These are phyloP conservation scores for Cataglyphis livida DNA, from an alignment of 2,888 invertebrate genomes.

Conservation along the genomic window DNA sequence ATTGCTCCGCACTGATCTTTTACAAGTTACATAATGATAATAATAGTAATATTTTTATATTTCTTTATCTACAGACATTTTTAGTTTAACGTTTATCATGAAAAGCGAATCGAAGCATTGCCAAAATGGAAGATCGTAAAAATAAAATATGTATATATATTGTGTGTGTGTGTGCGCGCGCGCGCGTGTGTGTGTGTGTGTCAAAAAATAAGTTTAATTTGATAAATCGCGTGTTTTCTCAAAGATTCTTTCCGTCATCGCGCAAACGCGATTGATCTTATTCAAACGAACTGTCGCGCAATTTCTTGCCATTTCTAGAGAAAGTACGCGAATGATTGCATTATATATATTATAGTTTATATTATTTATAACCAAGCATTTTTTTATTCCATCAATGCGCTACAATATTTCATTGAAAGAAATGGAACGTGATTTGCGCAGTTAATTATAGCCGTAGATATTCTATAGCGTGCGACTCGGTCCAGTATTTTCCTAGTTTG, in stretches of 20 bases:
- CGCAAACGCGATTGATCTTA: not conserved
- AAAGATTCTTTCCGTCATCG: not conserved
- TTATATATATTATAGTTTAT: not conserved
- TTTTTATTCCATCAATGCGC: not conserved
- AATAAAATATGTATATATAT: not conserved
- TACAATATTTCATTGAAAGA: constrained; percentile 29
- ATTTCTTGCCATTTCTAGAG: not conserved
- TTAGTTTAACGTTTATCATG: not conserved
- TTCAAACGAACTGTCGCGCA: not conserved
- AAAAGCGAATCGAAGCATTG: not conserved
- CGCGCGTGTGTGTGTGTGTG: too few relatives aligned
- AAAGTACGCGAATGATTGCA: not conserved
- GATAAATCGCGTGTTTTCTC: not conserved
- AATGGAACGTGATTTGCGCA: constrained; percentile 38
- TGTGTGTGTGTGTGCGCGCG: too few relatives aligned
- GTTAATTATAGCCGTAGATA: constrained; percentile 64
- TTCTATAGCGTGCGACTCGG: constrained; percentile 31
- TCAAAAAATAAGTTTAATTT: not conserved
- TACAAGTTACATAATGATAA: not conserved
- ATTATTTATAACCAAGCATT: too few relatives aligned
- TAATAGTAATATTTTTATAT: not conserved
- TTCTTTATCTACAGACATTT: not conserved
- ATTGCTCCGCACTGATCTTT: not conserved
- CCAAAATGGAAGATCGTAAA: not conserved
- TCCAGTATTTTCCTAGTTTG: constrained; percentile 51